These are phyloP conservation scores for Coryphaenoides rupestris DNA, from an alignment of 2,113 vertebrate species.

Conservation along the genomic window DNA sequence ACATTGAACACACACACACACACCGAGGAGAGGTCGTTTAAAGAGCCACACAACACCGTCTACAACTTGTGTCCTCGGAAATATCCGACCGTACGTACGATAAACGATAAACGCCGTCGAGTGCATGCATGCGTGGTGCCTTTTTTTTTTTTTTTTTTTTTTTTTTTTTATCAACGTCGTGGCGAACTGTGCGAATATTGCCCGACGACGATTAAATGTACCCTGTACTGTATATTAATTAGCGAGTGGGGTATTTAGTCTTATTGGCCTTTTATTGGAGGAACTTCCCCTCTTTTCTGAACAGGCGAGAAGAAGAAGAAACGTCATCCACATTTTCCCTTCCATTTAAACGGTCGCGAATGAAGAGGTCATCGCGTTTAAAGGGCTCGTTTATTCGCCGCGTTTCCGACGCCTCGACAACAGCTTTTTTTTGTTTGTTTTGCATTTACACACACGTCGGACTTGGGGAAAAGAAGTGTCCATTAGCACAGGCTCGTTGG, in stretches of 20 bases:
- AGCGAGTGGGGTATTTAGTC: conserved; percentile 45
- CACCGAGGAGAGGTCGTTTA: conserved; percentile 69
- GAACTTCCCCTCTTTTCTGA: conserved; percentile 66
- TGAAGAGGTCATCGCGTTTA: conserved; percentile 71
- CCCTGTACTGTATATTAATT: no score
- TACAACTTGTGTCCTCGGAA: conserved; percentile 23
- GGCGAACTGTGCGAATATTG: conserved; percentile 20
- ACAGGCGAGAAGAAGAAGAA: conserved; percentile 72
- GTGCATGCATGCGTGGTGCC: no score
- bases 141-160: no score
- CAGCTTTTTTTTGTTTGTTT: no score
- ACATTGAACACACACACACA: conserved; percentile 76
- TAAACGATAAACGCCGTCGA: no score
- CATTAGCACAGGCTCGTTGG: no score
- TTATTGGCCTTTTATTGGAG: conserved; percentile 60
- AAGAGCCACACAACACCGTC: conserved; percentile 52
- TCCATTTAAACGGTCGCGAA: conserved; percentile 82
- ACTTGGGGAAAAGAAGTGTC: no score
- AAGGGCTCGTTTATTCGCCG: conserved; percentile 65
- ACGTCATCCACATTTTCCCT: conserved; percentile 80
- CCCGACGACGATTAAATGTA: conserved; percentile 37
- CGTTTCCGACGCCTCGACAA: conserved; percentile 32
- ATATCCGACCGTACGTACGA: neutral
- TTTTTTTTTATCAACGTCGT: conserved; percentile 4
- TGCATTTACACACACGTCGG: conserved; percentile 12